Percentiles rank a stretch among this genome's conserved stretches.
Evolutionary conservation across 2,113 vertebrate species (phyloP).

Genomic region (Myrmophylax atrothorax): DNA sequence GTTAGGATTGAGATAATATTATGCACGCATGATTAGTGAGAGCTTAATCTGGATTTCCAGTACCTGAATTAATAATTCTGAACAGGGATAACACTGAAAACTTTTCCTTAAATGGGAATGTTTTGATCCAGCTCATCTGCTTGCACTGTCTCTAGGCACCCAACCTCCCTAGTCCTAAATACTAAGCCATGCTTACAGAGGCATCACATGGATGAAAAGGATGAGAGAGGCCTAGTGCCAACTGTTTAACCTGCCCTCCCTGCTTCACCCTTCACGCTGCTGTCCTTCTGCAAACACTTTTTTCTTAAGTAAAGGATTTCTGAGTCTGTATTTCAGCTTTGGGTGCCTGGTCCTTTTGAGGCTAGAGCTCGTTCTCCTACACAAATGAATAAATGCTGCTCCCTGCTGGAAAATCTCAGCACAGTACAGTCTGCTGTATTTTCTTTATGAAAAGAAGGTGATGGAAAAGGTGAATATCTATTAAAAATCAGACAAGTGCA

Average conservation of each 20-base stretch:
- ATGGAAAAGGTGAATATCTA: not conserved
- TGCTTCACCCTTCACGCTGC: not conserved
- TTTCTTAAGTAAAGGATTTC: not conserved
- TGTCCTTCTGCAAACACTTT: not conserved
- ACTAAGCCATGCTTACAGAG: not conserved
- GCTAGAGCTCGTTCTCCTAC: not conserved
- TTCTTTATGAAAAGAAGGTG: not conserved
- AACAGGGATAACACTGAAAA: not conserved
- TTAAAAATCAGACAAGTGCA: not conserved
- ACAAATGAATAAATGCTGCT: slow-evolving; percentile 62
- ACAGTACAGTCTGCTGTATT: not conserved
- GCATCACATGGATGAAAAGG: not conserved
- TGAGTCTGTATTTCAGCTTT: not conserved
- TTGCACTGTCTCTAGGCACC: not conserved
- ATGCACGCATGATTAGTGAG: not conserved
- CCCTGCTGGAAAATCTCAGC: slow-evolving; percentile 44
- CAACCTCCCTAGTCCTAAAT: not conserved
- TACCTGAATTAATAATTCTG: not conserved
- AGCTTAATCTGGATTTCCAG: not conserved
- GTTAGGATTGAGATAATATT: not conserved
- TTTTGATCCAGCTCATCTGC: not conserved
- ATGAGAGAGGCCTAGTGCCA: not conserved
- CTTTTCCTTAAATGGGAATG: not conserved
- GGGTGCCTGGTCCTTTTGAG: not conserved
- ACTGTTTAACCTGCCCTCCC: not conserved